Base-by-base conservation (phyloP, 2,888 invertebrate genomes). In the Andricus quercusramuli region DNA sequence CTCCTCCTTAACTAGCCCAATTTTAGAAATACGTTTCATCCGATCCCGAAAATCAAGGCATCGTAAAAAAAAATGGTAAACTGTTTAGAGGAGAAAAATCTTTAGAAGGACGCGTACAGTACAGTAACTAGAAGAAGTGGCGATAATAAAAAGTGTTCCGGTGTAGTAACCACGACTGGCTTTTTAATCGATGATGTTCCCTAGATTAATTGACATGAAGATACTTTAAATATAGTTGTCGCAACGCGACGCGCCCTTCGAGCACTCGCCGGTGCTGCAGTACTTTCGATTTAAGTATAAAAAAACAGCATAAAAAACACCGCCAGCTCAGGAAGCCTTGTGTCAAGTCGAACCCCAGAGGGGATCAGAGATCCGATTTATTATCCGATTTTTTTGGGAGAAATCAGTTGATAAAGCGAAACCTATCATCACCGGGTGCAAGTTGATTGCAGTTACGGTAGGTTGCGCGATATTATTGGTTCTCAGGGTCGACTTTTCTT, bases 161-260 rank as follows among this genome's bases (percentile, higher is more conserved):
- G 80, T 82, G 81, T 82, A 82, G 83, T 85, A 85, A 83, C 85
- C 84, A 86, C 84, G 83, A 74, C 66, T 56, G 78, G 74, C 70
- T 74, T 65, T 74, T 79, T 64, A 81, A 65, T 78, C 83, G 80
- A 74, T 88, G 90, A 95, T 96, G 96, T 96, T 96, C 96, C 96
- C 96, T 96, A 96, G 94, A 95, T 94, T 96, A 96, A 96, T 96
- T 96, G 96, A 96, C 96, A 95, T 96, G 95, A 95, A 96, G 95
- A 95, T 95, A 81, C 80, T 81, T 82, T 79, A 82, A 80, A 78
- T 80, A 82, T 79, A 77, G 67, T 79, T 80, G 66, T 77, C 78
- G 77, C 47, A 80, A 78, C 77, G 78, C 78, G 79, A 80, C 77
- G 64, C 76, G 77, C 44, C 76, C 76, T 51, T 65, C 59, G 67